Conservation (phyloP, 1,140 invertebrate species). For the Macrotrachela quadricornifera region DNA sequence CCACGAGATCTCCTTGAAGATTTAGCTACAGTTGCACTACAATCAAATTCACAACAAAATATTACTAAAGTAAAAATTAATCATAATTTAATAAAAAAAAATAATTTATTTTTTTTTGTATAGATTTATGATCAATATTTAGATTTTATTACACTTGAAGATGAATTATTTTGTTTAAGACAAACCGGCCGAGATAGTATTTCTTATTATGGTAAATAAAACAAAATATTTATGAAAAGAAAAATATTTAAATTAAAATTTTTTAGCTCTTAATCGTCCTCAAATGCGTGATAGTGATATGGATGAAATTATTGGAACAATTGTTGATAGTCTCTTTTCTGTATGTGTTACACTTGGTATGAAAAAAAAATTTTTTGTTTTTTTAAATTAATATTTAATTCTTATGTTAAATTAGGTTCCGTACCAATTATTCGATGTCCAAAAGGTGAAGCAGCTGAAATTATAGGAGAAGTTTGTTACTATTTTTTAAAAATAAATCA, state of each 20-base stretch:
- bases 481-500: neutral
- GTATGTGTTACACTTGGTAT: constrained; percentile 77
- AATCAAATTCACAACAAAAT: constrained; percentile 48
- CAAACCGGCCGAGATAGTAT: constrained; percentile 69
- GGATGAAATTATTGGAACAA: constrained; percentile 71
- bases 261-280: constrained; percentile 68
- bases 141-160: constrained; percentile 92
- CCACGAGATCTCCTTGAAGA: constrained; percentile 81
- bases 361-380: neutral
- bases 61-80: constrained; percentile 53
- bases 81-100: neutral
- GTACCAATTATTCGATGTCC: constrained; percentile 86
- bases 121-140: constrained; percentile 80
- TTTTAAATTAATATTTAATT: neutral
- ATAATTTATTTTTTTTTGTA: neutral
- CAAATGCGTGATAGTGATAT: constrained; percentile 88
- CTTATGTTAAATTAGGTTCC: constrained; percentile 39
- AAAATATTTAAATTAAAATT: no score
- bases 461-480: constrained; percentile 52
- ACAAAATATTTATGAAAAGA: no score
- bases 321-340: constrained; percentile 87
- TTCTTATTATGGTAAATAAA: constrained; percentile 65
- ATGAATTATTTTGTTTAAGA: constrained; percentile 81
- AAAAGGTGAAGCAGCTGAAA: constrained; percentile 85
- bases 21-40: constrained; percentile 66